These are phyloP conservation scores for Ceyx melanurus DNA, from an alignment of 2,113 vertebrate genomes.

Conservation along the genomic window DNA sequence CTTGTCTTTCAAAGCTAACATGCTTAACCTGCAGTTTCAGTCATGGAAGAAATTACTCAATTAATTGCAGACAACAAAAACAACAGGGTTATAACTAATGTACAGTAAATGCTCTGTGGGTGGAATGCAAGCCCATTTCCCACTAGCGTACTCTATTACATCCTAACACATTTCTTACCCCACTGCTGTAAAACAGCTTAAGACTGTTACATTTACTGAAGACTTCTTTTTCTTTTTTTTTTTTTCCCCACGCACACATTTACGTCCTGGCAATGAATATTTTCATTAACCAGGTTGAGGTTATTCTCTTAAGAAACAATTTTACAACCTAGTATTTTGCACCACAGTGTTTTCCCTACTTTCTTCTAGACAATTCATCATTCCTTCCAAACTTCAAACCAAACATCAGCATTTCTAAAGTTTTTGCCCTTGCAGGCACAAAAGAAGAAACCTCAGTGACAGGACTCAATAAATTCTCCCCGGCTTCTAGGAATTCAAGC, in stretches of 20 bases:
- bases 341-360: neutral
- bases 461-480: neutral
- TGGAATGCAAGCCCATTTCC: conserved; percentile 39
- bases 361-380: neutral
- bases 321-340: neutral
- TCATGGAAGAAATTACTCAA: conserved; percentile 60
- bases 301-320: neutral
- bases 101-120: conserved; percentile 54
- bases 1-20: conserved; percentile 38
- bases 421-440: neutral
- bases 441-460: neutral
- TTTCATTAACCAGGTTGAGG: neutral
- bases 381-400: neutral
- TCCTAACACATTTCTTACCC: conserved; percentile 19
- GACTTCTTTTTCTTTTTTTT: neutral
- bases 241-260: neutral
- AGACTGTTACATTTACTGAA: conserved; percentile 13
- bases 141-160: neutral
- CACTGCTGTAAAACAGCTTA: neutral
- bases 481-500: neutral
- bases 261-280: conserved; percentile 7
- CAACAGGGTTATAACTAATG: conserved; percentile 50
- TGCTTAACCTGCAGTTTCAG: conserved; percentile 55
- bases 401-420: neutral
- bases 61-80: conserved; percentile 62